Evolutionary conservation across 1,140 invertebrate genomes (phyloP).

Genomic region (Halotydeus destructor): DNA sequence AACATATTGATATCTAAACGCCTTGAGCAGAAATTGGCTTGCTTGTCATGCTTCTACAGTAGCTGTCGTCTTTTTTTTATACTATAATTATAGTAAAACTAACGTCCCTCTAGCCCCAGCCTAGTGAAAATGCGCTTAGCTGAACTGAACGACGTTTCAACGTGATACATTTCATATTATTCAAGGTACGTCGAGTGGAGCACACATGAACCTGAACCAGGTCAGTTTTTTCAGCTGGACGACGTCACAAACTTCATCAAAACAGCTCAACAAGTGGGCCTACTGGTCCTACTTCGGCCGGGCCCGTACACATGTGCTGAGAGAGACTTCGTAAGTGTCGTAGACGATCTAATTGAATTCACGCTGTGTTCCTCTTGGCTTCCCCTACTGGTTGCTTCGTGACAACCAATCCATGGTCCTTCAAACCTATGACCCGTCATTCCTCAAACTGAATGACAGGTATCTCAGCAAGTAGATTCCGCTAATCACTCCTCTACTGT

Average conservation of each 20-base stretch:
- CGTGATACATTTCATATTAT: no score
- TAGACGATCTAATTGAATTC: no score
- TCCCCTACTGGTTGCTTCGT: conserved; percentile 24
- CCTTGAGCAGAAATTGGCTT: no score
- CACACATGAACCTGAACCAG: conserved; percentile 7
- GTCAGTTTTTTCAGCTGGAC: conserved; percentile 2
- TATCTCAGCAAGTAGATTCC: conserved; percentile 24
- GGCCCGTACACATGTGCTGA: conserved; percentile 33
- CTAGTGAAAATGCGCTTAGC: conserved; percentile 28
- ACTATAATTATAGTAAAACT: no score
- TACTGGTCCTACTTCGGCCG: conserved; percentile 27
- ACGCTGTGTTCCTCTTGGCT: conserved; percentile 15
- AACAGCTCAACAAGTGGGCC: conserved; percentile 24
- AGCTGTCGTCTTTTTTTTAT: no score
- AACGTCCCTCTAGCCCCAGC: no score
- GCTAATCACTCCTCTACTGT: conserved; percentile 24
- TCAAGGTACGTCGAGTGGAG: conserved; percentile 18
- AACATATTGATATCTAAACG: no score
- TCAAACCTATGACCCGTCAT: conserved; percentile 17
- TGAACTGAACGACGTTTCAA: conserved; percentile 32
- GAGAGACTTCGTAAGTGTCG: conserved; percentile 27
- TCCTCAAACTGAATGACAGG: conserved; percentile 22
- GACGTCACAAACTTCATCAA: conserved; percentile 26
- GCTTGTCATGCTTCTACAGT: no score
- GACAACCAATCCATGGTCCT: conserved; percentile 13